Evolutionary conservation across 2,113 vertebrate species (phyloP).

Genomic region (Sinocyclocheilus rhinocerous): DNA sequence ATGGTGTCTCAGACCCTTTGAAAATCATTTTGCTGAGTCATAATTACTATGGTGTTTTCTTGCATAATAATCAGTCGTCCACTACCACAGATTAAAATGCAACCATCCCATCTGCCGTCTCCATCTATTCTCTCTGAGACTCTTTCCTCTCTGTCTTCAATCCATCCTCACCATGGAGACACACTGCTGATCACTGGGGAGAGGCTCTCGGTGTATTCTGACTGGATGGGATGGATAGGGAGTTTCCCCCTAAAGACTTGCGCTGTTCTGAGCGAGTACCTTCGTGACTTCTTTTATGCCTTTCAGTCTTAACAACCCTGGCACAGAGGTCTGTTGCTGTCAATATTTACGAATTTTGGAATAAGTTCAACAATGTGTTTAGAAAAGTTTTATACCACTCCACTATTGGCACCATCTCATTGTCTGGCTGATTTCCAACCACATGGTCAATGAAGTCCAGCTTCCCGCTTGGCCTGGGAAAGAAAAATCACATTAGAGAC

Average conservation of each 20-base stretch:
- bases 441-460: conserved; percentile 90
- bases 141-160: background rate
- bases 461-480: conserved; percentile 75
- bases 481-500: background rate
- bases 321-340: background rate
- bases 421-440: conserved; percentile 91
- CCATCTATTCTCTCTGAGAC: background rate
- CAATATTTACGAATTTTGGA: background rate
- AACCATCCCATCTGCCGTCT: background rate
- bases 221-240: conserved; percentile 28
- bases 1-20: conserved; percentile 58
- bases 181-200: background rate
- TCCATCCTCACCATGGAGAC: conserved; percentile 12
- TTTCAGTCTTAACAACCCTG: background rate
- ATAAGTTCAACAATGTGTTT: background rate
- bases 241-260: conserved; percentile 21
- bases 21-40: conserved; percentile 66
- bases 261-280: background rate
- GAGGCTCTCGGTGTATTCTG: conserved; percentile 11
- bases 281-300: background rate
- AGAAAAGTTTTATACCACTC: conserved; percentile 82
- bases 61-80: conserved; percentile 46
- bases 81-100: background rate
- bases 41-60: conserved; percentile 49
- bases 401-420: conserved; percentile 86